phyloP scores from a whole-genome alignment of 2,888 invertebrate genomes.

The Heliconius cydno region DNA sequence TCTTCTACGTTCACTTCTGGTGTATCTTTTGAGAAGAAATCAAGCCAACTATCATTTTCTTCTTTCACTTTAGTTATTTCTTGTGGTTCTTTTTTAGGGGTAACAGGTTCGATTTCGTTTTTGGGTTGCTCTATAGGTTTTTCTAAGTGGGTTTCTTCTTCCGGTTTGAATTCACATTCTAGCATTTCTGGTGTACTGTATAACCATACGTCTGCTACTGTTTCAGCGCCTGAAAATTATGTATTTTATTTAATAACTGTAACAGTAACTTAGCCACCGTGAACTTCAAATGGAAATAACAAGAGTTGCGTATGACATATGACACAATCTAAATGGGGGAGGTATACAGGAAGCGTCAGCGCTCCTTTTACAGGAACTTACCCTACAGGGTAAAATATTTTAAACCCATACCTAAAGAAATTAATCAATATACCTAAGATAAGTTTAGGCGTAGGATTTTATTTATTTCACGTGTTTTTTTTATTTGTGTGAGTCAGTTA shows the following conservation, averaged over 20 bases:
- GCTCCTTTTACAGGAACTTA: no score
- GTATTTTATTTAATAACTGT: neutral
- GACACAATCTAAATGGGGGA: no score
- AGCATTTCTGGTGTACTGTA: constrained; percentile 79
- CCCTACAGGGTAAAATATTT: no score
- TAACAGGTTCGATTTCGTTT: constrained; percentile 43
- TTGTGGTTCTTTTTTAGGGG: constrained; percentile 19
- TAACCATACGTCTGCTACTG: constrained; percentile 88
- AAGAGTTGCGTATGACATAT: no score
- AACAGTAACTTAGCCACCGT: no score
- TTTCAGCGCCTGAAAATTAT: constrained; percentile 87
- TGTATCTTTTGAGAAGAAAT: constrained; percentile 71
- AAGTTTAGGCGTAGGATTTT: no score
- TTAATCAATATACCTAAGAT: no score
- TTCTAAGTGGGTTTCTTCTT: constrained; percentile 36
- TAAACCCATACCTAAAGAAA: no score
- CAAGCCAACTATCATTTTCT: constrained; percentile 66
- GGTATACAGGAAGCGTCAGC: no score
- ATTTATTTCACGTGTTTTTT: no score
- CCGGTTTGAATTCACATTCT: constrained; percentile 61
- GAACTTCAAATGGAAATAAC: no score
- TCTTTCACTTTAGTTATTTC: constrained; percentile 43
- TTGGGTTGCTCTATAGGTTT: constrained; percentile 42
- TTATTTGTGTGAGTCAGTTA: no score
- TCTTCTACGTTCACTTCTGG: constrained; percentile 73